phyloP scores from a whole-genome alignment of 2,797 vertebrate species.

The Neosilurus mollespiculum region DNA sequence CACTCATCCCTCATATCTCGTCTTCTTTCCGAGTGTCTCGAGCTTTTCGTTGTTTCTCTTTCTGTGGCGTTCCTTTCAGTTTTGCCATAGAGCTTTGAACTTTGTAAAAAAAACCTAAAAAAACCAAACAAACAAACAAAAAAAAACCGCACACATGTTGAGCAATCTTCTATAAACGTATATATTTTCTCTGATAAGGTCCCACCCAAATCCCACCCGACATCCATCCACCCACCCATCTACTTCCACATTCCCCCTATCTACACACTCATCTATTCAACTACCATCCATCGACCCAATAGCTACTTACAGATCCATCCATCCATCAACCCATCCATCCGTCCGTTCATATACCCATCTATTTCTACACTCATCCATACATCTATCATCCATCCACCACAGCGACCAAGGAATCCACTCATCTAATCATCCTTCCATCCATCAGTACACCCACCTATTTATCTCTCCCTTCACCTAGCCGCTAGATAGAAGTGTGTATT shows the following conservation, averaged over 20 bases:
- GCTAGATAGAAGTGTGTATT: background rate
- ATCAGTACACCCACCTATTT: background rate
- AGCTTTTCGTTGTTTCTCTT: background rate
- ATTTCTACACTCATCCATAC: too few relatives aligned
- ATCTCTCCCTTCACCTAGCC: background rate
- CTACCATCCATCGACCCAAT: background rate
- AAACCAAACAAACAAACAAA: too few relatives aligned
- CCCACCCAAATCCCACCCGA: too few relatives aligned
- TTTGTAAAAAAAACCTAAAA: background rate
- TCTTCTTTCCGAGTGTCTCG: background rate
- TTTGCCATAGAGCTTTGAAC: background rate
- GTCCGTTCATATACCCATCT: background rate
- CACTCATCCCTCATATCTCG: constrained; percentile 11
- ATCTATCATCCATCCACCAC: too few relatives aligned
- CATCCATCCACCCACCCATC: background rate
- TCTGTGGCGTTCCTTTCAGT: background rate
- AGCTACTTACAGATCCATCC: background rate
- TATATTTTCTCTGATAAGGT: background rate
- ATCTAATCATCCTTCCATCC: too few relatives aligned
- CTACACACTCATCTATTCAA: background rate
- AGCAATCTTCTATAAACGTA: background rate
- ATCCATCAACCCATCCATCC: background rate
- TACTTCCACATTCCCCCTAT: background rate
- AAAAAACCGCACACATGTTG: background rate
- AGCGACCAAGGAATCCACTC: too few relatives aligned